Evolutionary conservation across 2,888 invertebrate genomes (phyloP).

Genomic region (Spisula subtruncata): DNA sequence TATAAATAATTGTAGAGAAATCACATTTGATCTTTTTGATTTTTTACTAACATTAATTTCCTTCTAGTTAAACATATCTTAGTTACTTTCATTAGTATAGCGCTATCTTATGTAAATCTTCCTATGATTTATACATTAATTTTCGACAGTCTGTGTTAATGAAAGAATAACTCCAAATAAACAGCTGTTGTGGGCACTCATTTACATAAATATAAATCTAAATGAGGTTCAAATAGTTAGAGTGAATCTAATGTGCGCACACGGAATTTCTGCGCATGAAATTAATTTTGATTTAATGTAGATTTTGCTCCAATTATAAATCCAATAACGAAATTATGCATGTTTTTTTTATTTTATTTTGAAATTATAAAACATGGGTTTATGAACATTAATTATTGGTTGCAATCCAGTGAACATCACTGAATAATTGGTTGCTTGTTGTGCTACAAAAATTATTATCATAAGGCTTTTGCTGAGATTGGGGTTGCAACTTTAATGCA

Average conservation of each 20-base stretch:
- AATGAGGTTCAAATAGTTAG: not conserved
- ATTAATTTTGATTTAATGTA: conserved; percentile 12
- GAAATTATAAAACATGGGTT: too few relatives aligned
- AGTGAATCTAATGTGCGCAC: not conserved
- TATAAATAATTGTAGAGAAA: not conserved
- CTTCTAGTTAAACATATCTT: conserved; percentile 11
- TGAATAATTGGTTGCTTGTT: too few relatives aligned
- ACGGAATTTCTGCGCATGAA: conserved; percentile 14
- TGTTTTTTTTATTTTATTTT: too few relatives aligned
- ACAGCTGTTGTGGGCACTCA: conserved; percentile 11
- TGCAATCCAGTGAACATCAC: too few relatives aligned
- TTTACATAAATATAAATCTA: conserved; percentile 24
- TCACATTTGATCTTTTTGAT: conserved; percentile 42
- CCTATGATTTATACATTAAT: conserved; percentile 27
- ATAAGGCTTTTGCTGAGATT: too few relatives aligned
- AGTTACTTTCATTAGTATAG: conserved; percentile 38
- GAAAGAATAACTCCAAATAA: not conserved
- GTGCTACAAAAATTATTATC: too few relatives aligned
- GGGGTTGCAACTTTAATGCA: too few relatives aligned
- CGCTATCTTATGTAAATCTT: conserved; percentile 38
- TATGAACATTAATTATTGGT: too few relatives aligned
- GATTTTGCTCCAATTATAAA: conserved; percentile 10
- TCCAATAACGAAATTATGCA: conserved; percentile 8
- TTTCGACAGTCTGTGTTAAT: conserved; percentile 20
- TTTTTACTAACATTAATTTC: conserved; percentile 37